phyloP scores from a whole-genome alignment of 2,888 invertebrate species.

The Pachymerium ferrugineum region DNA sequence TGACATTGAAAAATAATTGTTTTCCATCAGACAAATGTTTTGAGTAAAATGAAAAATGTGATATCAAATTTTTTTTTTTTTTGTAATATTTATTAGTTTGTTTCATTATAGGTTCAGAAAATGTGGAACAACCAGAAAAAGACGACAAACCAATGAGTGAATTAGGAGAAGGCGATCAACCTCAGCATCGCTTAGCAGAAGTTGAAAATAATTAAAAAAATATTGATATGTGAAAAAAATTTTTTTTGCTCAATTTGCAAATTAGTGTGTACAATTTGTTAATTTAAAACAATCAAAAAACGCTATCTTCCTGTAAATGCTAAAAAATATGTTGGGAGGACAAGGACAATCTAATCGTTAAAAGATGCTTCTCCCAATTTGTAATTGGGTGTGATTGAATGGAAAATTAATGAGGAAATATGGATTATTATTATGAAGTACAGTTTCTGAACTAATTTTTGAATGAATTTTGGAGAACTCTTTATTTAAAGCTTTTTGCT shows the following conservation, averaged over 20 bases:
- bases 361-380: too few relatives aligned
- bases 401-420: neutral
- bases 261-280: neutral
- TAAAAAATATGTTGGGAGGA: neutral
- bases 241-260: neutral
- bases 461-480: neutral
- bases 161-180: neutral
- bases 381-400: too few relatives aligned
- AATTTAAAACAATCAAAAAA: neutral
- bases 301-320: neutral
- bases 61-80: too few relatives aligned
- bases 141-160: neutral
- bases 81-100: neutral
- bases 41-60: too few relatives aligned
- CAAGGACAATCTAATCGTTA: neutral
- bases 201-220: conserved; percentile 1
- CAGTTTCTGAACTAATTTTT: neutral
- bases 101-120: neutral
- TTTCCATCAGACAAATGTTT: too few relatives aligned
- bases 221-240: neutral
- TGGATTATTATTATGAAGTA: neutral
- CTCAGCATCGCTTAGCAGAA: neutral
- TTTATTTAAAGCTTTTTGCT: neutral
- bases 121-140: neutral
- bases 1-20: too few relatives aligned